A percentile compares a stretch with the other conserved stretches of the same genome.
Evolutionary conservation across 2,113 vertebrate genomes (phyloP).

Genomic region (Ovibos moschatus): DNA sequence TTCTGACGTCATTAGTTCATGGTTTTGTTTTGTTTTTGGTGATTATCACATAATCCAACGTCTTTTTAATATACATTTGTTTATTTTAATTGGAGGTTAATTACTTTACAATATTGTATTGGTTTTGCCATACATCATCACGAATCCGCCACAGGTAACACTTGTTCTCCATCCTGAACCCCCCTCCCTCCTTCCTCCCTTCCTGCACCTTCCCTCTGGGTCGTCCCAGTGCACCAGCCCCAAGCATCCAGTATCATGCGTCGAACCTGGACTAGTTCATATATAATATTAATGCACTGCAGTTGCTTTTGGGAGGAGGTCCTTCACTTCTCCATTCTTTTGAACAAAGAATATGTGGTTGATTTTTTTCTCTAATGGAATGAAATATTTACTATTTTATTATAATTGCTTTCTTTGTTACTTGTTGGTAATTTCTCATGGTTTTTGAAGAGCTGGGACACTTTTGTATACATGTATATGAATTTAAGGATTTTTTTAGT

Average conservation of each 20-base stretch:
- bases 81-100: too few species aligned
- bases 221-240: too few species aligned
- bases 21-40: slow-evolving; percentile 29
- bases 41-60: too few species aligned
- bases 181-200: too few species aligned
- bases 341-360: slow-evolving; percentile 52
- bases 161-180: too few species aligned
- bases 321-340: slow-evolving; percentile 57
- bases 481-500: slow-evolving; percentile 48
- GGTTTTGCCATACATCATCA: too few species aligned
- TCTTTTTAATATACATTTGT: too few species aligned
- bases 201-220: too few species aligned
- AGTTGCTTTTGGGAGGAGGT: slow-evolving; percentile 79
- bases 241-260: too few species aligned
- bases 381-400: slow-evolving; percentile 38
- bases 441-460: background rate
- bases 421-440: background rate
- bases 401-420: slow-evolving; percentile 2
- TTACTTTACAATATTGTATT: too few species aligned
- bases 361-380: slow-evolving; percentile 36
- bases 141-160: too few species aligned
- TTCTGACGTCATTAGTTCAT: slow-evolving; percentile 76
- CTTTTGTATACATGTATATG: slow-evolving; percentile 26
- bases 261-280: slow-evolving; percentile 41
- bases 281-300: slow-evolving; percentile 79